These are phyloP conservation scores for Anhinga rufa DNA, from an alignment of 2,113 vertebrate genomes.

Conservation along the genomic window DNA sequence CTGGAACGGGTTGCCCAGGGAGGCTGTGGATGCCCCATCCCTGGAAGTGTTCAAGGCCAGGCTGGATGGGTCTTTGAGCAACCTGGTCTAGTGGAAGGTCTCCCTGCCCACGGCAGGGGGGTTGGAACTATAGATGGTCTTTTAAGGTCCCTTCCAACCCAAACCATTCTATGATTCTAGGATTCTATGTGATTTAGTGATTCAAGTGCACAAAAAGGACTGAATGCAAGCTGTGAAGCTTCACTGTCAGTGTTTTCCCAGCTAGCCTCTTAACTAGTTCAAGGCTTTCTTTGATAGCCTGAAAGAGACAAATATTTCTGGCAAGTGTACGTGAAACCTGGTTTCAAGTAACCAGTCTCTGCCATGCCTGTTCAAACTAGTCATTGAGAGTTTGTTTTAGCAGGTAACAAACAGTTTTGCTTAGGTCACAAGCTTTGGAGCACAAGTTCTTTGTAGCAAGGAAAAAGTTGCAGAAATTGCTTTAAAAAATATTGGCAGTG, in stretches of 20 bases:
- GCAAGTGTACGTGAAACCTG: neutral
- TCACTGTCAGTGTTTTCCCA: neutral
- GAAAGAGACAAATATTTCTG: neutral
- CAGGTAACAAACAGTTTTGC: neutral
- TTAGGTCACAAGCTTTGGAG: neutral
- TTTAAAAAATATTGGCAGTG: neutral
- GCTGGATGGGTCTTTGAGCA: no score
- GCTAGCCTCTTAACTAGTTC: neutral
- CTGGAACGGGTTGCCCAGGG: no score
- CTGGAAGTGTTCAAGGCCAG: no score
- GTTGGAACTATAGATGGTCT: no score
- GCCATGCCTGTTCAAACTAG: neutral
- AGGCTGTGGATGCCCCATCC: no score
- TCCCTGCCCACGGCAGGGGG: no score
- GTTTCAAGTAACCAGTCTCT: neutral
- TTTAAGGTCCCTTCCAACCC: no score
- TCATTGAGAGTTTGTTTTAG: neutral
- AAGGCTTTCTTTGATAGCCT: neutral
- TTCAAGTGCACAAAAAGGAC: neutral
- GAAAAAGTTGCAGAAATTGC: neutral
- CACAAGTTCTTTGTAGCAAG: neutral
- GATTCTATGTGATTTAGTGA: neutral
- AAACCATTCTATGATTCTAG: no score
- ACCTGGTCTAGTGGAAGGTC: no score
- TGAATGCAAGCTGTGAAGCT: neutral